Percentiles rank a stretch among this genome's conserved stretches.
phyloP scores from a whole-genome alignment of 2,113 vertebrate species.

The Clarias macrocephalus region DNA sequence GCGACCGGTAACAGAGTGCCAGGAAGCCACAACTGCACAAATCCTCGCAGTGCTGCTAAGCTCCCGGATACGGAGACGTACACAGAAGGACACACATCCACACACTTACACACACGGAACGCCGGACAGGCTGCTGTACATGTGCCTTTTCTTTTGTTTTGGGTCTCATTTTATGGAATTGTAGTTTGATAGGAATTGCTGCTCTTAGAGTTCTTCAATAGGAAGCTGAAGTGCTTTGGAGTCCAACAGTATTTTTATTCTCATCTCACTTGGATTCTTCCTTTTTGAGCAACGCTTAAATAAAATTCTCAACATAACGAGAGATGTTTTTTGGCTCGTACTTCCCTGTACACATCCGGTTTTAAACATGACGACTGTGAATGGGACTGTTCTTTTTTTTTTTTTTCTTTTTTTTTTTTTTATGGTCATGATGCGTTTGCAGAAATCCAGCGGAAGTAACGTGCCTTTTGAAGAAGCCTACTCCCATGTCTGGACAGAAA shows the following conservation, averaged over 20 bases:
- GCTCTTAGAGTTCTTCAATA: constrained; percentile 55
- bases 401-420: background rate
- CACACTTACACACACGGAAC: background rate
- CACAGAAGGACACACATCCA: constrained; percentile 27
- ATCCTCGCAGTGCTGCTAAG: constrained; percentile 58
- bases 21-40: constrained; percentile 54
- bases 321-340: constrained; percentile 42
- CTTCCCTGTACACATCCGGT: constrained; percentile 21
- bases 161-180: constrained; percentile 48
- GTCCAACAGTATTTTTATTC: constrained; percentile 15
- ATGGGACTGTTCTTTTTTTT: constrained; percentile 22
- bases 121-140: constrained; percentile 62
- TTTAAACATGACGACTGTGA: constrained; percentile 46
- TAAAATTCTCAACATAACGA: constrained; percentile 27
- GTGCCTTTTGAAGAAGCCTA: constrained; percentile 63
- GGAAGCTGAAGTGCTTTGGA: constrained; percentile 36
- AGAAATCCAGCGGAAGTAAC: constrained; percentile 48
- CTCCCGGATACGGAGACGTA: constrained; percentile 26
- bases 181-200: constrained; percentile 57
- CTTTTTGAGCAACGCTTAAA: constrained; percentile 38
- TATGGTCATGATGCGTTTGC: constrained; percentile 9
- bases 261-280: constrained; percentile 49
- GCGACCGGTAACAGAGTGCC: constrained; percentile 67
- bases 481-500: background rate
- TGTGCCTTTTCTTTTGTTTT: constrained; percentile 72